phyloP scores from a whole-genome alignment of 2,113 vertebrate species.

The Elgaria multicarinata region DNA sequence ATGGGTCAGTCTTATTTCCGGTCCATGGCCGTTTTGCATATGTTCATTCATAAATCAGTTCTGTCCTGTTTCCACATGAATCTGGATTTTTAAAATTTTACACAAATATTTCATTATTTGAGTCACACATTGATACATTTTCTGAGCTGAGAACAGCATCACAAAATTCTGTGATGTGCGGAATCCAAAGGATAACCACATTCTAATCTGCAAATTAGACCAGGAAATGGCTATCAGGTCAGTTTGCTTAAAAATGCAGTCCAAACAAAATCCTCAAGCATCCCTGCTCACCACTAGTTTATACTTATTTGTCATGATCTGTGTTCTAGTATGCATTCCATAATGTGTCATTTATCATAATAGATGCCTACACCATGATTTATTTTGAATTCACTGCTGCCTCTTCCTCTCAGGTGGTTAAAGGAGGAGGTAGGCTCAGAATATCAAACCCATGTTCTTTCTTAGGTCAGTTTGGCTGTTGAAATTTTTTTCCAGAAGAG shows the following conservation, averaged over 20 bases:
- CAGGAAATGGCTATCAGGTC: background rate
- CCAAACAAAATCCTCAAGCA: no score
- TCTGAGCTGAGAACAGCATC: background rate
- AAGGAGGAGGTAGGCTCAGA: background rate
- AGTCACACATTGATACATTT: background rate
- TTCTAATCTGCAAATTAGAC: background rate
- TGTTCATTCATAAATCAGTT: background rate
- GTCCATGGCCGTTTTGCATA: background rate
- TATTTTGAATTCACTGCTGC: background rate
- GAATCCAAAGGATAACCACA: background rate
- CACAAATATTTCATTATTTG: background rate
- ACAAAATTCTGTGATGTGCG: background rate
- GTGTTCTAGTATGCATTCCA: no score
- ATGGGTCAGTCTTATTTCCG: background rate
- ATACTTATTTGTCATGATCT: background rate
- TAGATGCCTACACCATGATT: background rate
- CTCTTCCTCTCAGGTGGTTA: background rate
- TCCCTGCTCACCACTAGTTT: background rate
- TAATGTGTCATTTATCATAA: no score
- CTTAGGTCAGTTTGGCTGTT: background rate
- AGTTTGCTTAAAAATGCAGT: no score
- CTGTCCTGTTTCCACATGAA: background rate
- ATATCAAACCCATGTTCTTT: background rate
- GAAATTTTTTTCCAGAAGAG: constrained; percentile 14
- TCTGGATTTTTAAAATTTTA: background rate